phyloP scores from a whole-genome alignment of 1,140 invertebrate species.

The Drosophila yakuba region DNA sequence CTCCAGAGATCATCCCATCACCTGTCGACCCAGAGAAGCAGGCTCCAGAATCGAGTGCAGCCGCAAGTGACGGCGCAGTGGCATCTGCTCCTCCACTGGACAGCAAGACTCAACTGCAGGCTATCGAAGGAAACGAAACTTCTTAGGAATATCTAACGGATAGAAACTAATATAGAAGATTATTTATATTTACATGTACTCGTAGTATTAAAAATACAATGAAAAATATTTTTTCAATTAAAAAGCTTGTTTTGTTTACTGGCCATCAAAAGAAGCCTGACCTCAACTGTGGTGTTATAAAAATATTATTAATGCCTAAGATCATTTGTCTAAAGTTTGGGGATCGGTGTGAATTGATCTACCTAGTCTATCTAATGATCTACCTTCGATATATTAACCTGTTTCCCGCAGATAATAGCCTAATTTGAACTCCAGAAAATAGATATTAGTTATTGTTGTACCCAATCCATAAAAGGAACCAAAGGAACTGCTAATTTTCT shows the following conservation, averaged over 20 bases:
- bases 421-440: not conserved
- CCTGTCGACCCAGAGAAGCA: constrained; percentile 27
- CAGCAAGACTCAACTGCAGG: not conserved
- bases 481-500: too few species aligned
- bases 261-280: too few species aligned
- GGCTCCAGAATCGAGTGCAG: not conserved
- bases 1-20: not conserved
- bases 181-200: constrained; percentile 12
- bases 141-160: too few species aligned
- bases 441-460: too few species aligned
- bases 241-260: not conserved
- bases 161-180: not conserved
- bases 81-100: constrained; percentile 32
- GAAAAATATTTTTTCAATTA: constrained; percentile 3
- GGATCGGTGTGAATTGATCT: too few species aligned
- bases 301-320: too few species aligned
- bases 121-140: not conserved
- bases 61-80: not conserved
- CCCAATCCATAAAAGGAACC: too few species aligned
- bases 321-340: too few species aligned
- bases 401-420: too few species aligned
- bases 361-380: too few species aligned
- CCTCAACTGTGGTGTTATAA: too few species aligned
- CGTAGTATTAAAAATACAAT: not conserved
- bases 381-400: too few species aligned